Base-by-base conservation (phyloP, 1,140 invertebrate genomes). In the Harlomillsia oculata region DNA sequence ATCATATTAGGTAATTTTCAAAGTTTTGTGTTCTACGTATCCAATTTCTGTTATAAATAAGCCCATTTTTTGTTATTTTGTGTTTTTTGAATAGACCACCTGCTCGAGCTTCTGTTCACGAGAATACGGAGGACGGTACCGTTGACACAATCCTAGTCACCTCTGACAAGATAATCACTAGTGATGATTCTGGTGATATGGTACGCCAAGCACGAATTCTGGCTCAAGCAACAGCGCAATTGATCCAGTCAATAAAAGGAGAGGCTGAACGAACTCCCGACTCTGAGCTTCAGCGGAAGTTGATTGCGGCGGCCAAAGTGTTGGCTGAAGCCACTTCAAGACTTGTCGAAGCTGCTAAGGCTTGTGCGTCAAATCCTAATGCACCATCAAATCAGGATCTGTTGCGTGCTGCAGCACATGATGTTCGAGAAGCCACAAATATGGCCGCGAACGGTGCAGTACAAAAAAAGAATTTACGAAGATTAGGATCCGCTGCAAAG, bases 171-270 rank as follows among this genome's bases (percentile, higher is more conserved):
- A 73, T 98, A 9, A 85, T 91, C 52, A 84, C 84, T 16, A 79
- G 79, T 34, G 84, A 85, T 23, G 89, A 96, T 72, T 79, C 87
- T 0, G 81, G 82, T 1, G 93, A 97, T 72, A 97, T 98, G 92
- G 88, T 97, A 20, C 81, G 84, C 8, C 92, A 97, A 68, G 93
- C 93, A 0, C 76, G 91, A 55, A 80, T 89, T n/a, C 74, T 97
- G 28, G 28, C 69, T 43, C 58, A 93, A 73, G 91, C 90, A 9
- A 95, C 92, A 0, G 88, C 92, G 0, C 82, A 90, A 49, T 76
- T 97, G 2, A 94, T 96, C 48, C 85, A 90, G 69, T 88, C 84
- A 53, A 97, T 96, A 60, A 94, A 95, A 74, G 84, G 84, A 21
- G 90, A 97, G 70, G 95, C 94, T 0, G 90, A 95, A 65, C 78